Evolutionary conservation across 2,113 vertebrate genomes (phyloP).

Genomic region (Cyrtonyx montezumae): DNA sequence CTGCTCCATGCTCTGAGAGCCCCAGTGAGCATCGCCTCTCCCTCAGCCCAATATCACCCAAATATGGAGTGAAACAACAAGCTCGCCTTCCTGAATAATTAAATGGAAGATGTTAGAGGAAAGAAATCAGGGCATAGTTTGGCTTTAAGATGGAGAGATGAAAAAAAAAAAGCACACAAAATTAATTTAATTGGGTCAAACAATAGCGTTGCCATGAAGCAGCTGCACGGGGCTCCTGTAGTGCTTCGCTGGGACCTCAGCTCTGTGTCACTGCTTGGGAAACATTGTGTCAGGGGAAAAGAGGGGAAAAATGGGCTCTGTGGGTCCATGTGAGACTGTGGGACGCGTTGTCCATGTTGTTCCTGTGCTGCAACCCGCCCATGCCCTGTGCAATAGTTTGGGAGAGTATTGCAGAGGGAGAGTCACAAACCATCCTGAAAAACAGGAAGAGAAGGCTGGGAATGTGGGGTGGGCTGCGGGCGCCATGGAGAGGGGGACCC

Average conservation of each 20-base stretch:
- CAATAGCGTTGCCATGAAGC: neutral
- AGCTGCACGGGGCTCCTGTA: neutral
- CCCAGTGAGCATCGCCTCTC: neutral
- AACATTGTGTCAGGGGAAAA: neutral
- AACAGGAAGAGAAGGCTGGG: neutral
- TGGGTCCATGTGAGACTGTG: neutral
- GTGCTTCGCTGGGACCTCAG: neutral
- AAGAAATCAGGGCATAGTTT: constrained; percentile 46
- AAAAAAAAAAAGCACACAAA: neutral
- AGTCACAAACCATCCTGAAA: neutral
- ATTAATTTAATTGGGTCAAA: constrained; percentile 38
- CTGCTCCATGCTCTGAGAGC: neutral
- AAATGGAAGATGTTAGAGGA: neutral
- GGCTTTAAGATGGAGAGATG: neutral
- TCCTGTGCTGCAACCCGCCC: neutral
- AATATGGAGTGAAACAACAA: neutral
- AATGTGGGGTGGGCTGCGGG: neutral
- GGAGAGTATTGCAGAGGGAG: neutral
- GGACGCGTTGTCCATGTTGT: neutral
- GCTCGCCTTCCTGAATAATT: neutral
- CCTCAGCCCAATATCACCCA: neutral
- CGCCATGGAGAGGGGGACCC: neutral
- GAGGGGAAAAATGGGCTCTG: accelerated
- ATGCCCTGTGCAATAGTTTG: neutral
- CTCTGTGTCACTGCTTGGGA: neutral